These are phyloP conservation scores for Chrysodeixis includens DNA, from an alignment of 2,888 invertebrate genomes.

Conservation along the genomic window DNA sequence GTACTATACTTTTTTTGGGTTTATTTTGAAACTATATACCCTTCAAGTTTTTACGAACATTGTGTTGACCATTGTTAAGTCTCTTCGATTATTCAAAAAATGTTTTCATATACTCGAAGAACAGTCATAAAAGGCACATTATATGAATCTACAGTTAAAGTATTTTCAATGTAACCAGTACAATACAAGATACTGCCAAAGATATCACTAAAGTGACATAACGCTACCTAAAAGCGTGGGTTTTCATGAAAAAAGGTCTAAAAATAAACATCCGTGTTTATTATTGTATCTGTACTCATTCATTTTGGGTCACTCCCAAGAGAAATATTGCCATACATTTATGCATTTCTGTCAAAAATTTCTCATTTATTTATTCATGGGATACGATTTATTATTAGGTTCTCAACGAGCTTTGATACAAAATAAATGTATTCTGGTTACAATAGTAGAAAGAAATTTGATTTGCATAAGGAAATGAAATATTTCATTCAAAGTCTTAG, in stretches of 20 bases:
- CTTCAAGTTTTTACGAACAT: too few species aligned
- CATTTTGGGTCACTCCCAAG: constrained; percentile 30
- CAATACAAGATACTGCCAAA: neutral
- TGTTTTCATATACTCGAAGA: too few species aligned
- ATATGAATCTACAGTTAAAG: neutral
- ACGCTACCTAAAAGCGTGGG: constrained; percentile 12
- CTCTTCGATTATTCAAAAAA: too few species aligned
- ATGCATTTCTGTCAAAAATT: constrained; percentile 19
- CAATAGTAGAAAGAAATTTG: neutral
- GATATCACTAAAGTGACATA: neutral
- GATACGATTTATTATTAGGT: constrained; percentile 19
- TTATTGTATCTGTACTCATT: constrained; percentile 16
- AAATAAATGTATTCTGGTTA: constrained; percentile 6
- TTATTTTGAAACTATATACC: too few species aligned
- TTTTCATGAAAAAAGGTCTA: constrained; percentile 34
- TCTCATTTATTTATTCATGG: constrained; percentile 14
- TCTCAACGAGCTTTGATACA: neutral
- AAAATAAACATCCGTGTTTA: constrained; percentile 32
- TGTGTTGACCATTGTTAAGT: too few species aligned
- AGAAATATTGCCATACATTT: constrained; percentile 22
- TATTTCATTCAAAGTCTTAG: neutral
- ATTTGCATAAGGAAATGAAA: neutral
- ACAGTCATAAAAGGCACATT: too few species aligned
- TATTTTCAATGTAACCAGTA: neutral
- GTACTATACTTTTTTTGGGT: too few species aligned